Conservation (phyloP, 2,888 invertebrate species). For the Hofmannophila pseudospretella region DNA sequence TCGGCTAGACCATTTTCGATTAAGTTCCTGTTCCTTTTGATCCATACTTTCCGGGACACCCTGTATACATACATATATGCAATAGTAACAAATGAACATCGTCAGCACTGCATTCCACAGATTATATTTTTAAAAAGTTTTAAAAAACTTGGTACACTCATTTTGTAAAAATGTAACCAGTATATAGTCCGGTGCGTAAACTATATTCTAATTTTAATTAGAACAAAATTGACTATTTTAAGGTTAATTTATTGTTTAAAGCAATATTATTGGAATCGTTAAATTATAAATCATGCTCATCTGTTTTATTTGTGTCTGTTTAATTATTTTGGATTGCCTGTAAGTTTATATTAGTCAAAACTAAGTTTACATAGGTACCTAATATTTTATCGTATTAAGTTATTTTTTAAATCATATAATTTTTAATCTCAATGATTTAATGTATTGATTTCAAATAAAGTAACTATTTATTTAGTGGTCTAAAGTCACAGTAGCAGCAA, state of each 20-base stretch:
- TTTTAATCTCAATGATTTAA: slow-evolving; percentile 42
- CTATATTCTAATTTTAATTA: slow-evolving; percentile 20
- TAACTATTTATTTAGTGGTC: slow-evolving; percentile 27
- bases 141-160: slow-evolving; percentile 18
- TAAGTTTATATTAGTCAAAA: slow-evolving; percentile 15
- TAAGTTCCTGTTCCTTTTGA: too few relatives aligned
- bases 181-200: slow-evolving; percentile 18
- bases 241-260: slow-evolving; percentile 33
- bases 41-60: too few relatives aligned
- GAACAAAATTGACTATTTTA: slow-evolving; percentile 30
- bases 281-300: slow-evolving; percentile 22
- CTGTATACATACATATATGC: too few relatives aligned
- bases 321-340: slow-evolving; percentile 15
- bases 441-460: slow-evolving; percentile 33
- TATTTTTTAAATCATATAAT: slow-evolving; percentile 7
- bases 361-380: slow-evolving; percentile 2
- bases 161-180: slow-evolving; percentile 29
- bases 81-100: slow-evolving; percentile 16
- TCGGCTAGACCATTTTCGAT: too few relatives aligned
- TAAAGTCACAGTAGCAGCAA: too few relatives aligned
- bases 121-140: slow-evolving; percentile 41
- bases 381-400: not conserved
- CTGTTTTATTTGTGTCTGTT: slow-evolving; percentile 16
- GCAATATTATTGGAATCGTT: slow-evolving; percentile 52
- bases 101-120: slow-evolving; percentile 58